These are phyloP conservation scores for Ondatra zibethicus DNA, from an alignment of 2,113 vertebrate genomes.

Conservation along the genomic window DNA sequence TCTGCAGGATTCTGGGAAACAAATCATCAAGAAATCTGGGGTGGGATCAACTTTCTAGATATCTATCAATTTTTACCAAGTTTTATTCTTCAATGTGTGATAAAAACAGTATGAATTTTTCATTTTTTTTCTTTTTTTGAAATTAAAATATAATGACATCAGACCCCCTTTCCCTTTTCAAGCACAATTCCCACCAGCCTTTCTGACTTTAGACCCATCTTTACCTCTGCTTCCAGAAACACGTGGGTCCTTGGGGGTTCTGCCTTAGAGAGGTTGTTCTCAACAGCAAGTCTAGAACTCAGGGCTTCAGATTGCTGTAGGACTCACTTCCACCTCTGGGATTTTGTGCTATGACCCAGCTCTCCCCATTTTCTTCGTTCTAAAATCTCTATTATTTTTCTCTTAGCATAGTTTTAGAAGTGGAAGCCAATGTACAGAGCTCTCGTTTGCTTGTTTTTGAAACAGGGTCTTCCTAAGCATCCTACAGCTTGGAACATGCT, in stretches of 20 bases:
- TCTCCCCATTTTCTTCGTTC: not conserved
- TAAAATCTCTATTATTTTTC: not conserved
- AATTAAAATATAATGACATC: not conserved
- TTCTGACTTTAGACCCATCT: not conserved
- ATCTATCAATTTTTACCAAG: not conserved
- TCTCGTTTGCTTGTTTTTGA: not conserved
- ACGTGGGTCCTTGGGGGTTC: not conserved
- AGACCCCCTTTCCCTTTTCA: not conserved
- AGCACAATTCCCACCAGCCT: not conserved
- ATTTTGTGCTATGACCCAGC: not conserved
- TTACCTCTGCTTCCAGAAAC: not conserved
- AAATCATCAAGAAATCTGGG: not conserved
- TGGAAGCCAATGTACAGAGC: not conserved
- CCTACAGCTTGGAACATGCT: not conserved
- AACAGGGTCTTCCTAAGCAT: not conserved
- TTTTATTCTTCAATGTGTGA: not conserved
- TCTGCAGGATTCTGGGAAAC: not conserved
- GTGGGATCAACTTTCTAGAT: not conserved
- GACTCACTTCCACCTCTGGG: too few relatives aligned
- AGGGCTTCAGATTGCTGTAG: not conserved
- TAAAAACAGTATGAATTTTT: not conserved
- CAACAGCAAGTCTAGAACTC: not conserved
- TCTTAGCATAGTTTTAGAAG: not conserved
- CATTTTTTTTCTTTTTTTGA: not conserved
- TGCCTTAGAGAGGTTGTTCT: not conserved